Evolutionary conservation across 2,113 vertebrate species (phyloP).

Genomic region (Chloebia gouldiae): DNA sequence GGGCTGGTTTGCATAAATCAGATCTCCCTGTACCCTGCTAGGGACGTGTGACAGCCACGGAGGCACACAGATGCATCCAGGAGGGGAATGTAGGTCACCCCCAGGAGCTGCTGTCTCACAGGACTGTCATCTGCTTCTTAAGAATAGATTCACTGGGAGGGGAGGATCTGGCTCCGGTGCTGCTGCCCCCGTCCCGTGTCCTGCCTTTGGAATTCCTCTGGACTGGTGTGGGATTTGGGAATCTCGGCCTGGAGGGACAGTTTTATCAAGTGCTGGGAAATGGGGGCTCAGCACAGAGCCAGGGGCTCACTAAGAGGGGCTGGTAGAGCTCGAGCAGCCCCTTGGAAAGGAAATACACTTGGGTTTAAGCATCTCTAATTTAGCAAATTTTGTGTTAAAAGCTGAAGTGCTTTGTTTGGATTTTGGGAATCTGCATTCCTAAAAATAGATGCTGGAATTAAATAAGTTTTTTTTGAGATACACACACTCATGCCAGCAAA

Average conservation of each 20-base stretch:
- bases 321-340: not conserved
- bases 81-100: slow-evolving; percentile 13
- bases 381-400: not conserved
- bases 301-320: not conserved
- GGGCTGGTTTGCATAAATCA: not conserved
- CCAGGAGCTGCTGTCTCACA: not conserved
- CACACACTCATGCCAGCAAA: rapidly evolving
- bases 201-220: not conserved
- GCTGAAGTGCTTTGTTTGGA: not conserved
- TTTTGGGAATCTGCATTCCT: not conserved
- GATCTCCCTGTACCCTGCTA: not conserved
- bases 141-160: not conserved
- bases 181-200: not conserved
- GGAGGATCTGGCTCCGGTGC: not conserved
- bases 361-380: not conserved
- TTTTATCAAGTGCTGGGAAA: not conserved
- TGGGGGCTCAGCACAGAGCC: rapidly evolving
- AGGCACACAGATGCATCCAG: not conserved
- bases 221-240: rapidly evolving
- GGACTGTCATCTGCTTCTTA: slow-evolving; percentile 27
- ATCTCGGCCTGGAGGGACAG: rapidly evolving
- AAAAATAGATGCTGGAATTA: not conserved
- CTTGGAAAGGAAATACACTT: rapidly evolving
- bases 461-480: not conserved
- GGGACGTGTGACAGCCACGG: not conserved